Percentiles rank a stretch among this genome's conserved stretches.
Evolutionary conservation across 2,113 vertebrate genomes (phyloP).

Genomic region (Poecile atricapillus): DNA sequence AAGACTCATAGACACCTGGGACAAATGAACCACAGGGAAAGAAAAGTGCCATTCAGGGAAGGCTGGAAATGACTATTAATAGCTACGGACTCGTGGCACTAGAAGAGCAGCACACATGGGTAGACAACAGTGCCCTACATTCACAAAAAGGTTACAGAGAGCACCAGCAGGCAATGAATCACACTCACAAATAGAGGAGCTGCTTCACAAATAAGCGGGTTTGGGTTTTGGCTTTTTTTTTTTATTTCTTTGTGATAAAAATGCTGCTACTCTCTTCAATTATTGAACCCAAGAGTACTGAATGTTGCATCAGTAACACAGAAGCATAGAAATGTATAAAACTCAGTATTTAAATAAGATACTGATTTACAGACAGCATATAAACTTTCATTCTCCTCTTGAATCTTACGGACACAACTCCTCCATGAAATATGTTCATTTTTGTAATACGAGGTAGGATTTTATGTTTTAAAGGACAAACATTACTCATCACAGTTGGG

Average conservation of each 20-base stretch:
- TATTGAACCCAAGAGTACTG: not conserved
- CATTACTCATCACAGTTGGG: not conserved
- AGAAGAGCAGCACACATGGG: not conserved
- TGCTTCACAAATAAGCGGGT: not conserved
- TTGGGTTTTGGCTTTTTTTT: not conserved
- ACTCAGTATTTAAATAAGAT: not conserved
- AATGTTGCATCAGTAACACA: not conserved
- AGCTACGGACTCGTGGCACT: not conserved
- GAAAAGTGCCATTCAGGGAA: conserved; percentile 7
- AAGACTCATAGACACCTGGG: conserved; percentile 34
- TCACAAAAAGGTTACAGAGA: not conserved
- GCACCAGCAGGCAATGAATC: not conserved
- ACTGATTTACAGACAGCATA: not conserved
- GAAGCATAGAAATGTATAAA: not conserved
- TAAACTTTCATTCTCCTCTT: not conserved
- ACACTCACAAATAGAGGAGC: not conserved
- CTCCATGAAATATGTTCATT: not conserved
- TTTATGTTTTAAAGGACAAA: not conserved
- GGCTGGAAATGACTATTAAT: conserved; percentile 1
- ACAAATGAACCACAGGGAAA: conserved; percentile 21
- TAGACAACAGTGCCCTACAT: not conserved
- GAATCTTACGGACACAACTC: not conserved
- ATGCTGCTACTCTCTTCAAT: not conserved
- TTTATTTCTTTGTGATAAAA: not conserved
- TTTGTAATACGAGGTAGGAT: not conserved